Conservation (phyloP, 2,797 vertebrate genomes). For the Enteromius thamalakanensis region DNA sequence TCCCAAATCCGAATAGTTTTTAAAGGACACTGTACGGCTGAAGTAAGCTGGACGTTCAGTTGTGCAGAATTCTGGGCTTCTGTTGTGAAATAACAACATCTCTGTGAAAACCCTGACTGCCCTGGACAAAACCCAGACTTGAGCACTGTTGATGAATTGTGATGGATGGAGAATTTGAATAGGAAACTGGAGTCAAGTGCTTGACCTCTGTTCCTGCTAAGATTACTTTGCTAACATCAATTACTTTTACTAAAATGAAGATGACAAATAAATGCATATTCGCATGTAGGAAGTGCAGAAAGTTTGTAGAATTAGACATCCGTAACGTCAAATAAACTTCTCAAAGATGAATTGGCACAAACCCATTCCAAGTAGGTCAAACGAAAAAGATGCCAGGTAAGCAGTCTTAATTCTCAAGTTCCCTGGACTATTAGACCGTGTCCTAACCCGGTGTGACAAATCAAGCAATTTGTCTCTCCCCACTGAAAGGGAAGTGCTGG, state of each 20-base stretch:
- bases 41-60: background rate
- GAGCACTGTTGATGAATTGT: no score
- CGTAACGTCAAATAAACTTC: background rate
- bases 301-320: background rate
- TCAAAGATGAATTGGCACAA: background rate
- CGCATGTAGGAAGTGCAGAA: no score
- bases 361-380: background rate
- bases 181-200: background rate
- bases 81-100: background rate
- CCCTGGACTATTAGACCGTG: background rate
- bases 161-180: no score
- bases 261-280: no score
- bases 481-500: background rate
- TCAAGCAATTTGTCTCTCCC: background rate
- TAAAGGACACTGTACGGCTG: background rate
- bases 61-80: background rate
- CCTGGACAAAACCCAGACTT: no score
- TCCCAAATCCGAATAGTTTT: conserved; percentile 24
- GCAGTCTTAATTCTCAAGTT: background rate
- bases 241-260: no score
- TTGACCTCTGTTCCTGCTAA: background rate
- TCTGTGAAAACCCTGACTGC: no score
- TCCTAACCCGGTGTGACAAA: conserved; percentile 12
- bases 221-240: no score
- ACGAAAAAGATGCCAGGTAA: conserved; percentile 9